phyloP scores from a whole-genome alignment of 2,113 vertebrate species.

The Capreolus pygargus region DNA sequence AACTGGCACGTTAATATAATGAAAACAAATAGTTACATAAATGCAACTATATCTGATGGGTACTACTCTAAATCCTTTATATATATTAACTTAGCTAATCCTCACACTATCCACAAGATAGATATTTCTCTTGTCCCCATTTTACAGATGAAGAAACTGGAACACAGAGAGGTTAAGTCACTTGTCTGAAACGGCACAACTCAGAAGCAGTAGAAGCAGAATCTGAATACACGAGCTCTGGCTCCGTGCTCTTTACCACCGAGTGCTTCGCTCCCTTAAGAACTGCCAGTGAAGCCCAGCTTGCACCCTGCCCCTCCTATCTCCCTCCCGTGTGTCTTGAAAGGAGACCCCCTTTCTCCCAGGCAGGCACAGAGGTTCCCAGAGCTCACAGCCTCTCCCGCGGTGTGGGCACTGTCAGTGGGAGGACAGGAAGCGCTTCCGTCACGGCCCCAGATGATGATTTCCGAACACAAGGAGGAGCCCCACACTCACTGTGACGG shows the following conservation, averaged over 20 bases:
- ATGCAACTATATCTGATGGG: too few relatives aligned
- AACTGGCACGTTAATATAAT: not conserved
- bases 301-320: not conserved
- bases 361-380: not conserved
- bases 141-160: not conserved
- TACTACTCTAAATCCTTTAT: not conserved
- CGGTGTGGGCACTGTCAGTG: not conserved
- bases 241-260: not conserved
- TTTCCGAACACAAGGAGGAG: not conserved
- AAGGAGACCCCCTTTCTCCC: not conserved
- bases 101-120: not conserved
- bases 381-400: not conserved
- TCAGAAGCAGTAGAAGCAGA: not conserved
- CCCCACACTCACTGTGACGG: not conserved
- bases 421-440: not conserved
- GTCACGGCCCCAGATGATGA: not conserved
- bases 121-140: not conserved
- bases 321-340: not conserved
- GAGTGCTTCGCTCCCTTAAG: not conserved
- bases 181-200: not conserved
- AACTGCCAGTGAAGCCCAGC: not conserved
- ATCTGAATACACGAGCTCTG: not conserved
- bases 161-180: not conserved
- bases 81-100: not conserved
- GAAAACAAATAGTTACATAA: not conserved